A percentile compares a stretch with the other conserved stretches of the same genome.
Evolutionary conservation across 2,797 vertebrate species (phyloP).

Genomic region (Centroberyx gerrardi): DNA sequence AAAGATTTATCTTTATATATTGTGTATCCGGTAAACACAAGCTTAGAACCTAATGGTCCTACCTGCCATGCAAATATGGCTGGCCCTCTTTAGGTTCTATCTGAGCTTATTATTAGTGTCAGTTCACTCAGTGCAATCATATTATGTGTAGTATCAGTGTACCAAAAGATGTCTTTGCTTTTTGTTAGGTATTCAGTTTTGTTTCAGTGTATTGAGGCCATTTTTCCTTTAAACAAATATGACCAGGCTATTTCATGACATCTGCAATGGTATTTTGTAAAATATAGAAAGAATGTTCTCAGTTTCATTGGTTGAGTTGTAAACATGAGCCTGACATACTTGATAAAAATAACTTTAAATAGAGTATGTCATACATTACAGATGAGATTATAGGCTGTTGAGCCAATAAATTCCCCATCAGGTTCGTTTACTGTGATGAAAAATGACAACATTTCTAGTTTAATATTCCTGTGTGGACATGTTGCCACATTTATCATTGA

Average conservation of each 20-base stretch:
- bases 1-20: no score
- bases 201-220: conserved; percentile 15
- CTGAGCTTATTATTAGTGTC: no score
- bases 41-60: no score
- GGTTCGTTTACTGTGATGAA: conserved; percentile 21
- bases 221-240: conserved; percentile 28
- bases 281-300: conserved; percentile 14
- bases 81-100: no score
- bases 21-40: no score
- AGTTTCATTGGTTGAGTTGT: conserved; percentile 18
- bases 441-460: background rate
- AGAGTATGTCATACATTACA: conserved; percentile 1
- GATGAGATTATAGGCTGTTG: conserved; percentile 23
- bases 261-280: background rate
- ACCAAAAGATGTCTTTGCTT: conserved; percentile 2
- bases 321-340: conserved; percentile 16
- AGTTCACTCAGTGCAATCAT: no score
- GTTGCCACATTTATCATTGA: conserved; percentile 5
- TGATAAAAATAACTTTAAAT: conserved; percentile 1
- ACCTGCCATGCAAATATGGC: no score
- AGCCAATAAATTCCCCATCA: conserved; percentile 33
- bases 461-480: conserved; percentile 4
- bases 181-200: conserved; percentile 14
- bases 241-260: conserved; percentile 6
- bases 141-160: background rate